These are phyloP conservation scores for Rhodophaea formosa DNA, from an alignment of 2,888 invertebrate species.

Conservation along the genomic window DNA sequence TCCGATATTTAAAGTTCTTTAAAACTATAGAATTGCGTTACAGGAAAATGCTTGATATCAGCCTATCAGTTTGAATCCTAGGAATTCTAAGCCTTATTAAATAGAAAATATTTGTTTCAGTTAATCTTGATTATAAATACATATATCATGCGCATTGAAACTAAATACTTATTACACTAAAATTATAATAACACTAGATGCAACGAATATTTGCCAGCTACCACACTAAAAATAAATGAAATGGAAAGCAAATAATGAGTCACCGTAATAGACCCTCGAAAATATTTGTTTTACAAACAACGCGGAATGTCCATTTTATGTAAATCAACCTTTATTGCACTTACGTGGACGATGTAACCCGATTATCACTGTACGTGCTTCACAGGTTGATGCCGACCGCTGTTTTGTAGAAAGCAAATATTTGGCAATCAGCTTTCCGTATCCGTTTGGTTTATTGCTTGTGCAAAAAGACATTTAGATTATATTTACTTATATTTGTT, in stretches of 20 bases:
- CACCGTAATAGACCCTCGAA: conserved; percentile 36
- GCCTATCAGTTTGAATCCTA: no score
- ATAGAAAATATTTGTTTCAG: no score
- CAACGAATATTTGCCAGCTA: conserved; percentile 33
- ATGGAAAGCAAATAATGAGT: conserved; percentile 50
- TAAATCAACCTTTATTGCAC: conserved; percentile 52
- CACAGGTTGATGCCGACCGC: conserved; percentile 32
- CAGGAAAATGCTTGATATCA: no score
- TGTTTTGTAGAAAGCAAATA: conserved; percentile 57
- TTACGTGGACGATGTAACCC: conserved; percentile 54
- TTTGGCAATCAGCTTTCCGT: conserved; percentile 42
- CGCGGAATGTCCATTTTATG: conserved; percentile 52
- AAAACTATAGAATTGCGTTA: no score
- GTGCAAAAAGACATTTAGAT: background rate
- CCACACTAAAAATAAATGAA: conserved; percentile 37
- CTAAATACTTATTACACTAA: no score
- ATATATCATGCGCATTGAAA: no score
- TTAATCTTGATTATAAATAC: no score
- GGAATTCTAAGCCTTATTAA: no score
- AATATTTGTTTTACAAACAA: conserved; percentile 50
- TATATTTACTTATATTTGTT: background rate
- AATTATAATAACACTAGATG: conserved; percentile 9
- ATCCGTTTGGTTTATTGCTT: conserved; percentile 20
- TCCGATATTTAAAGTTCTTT: no score
- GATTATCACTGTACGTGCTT: conserved; percentile 59